Percentiles rank a stretch among this genome's conserved stretches.
These are phyloP conservation scores for Hyppa rectilinea DNA, from an alignment of 2,888 invertebrate genomes.

Conservation along the genomic window DNA sequence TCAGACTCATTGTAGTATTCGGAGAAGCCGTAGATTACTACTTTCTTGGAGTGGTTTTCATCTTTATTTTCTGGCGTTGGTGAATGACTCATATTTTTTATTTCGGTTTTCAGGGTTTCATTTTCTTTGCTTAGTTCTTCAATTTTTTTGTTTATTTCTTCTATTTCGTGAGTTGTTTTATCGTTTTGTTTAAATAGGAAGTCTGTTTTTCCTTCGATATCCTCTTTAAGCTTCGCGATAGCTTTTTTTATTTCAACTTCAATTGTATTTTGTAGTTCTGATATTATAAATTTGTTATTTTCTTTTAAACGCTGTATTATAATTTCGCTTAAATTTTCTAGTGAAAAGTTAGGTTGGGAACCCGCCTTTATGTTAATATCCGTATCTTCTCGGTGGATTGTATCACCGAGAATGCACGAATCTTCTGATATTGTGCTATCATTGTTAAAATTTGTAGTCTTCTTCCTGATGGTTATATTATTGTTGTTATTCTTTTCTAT, in stretches of 20 bases:
- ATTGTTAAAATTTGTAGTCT: not conserved
- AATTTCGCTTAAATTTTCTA: no score
- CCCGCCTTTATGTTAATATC: not conserved
- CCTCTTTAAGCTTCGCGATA: no score
- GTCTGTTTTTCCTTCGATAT: no score
- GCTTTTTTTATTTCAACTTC: no score
- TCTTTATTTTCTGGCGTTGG: not conserved
- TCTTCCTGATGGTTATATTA: not conserved
- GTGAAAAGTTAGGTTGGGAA: not conserved
- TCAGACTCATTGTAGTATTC: not conserved
- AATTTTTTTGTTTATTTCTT: no score
- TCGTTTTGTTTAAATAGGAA: no score
- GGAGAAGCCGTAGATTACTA: not conserved
- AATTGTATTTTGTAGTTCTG: no score
- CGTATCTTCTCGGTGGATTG: conserved; percentile 3
- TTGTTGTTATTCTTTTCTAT: not conserved
- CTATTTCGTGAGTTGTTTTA: no score
- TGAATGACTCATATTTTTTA: not conserved
- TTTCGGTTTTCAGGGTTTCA: not conserved
- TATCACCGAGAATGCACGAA: conserved; percentile 1
- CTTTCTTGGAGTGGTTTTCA: not conserved
- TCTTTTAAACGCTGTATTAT: no score
- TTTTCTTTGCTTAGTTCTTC: not conserved
- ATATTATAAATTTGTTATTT: no score
- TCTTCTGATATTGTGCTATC: not conserved